Conservation (phyloP, 2,888 invertebrate genomes). For the Drosophila phalerata region DNA sequence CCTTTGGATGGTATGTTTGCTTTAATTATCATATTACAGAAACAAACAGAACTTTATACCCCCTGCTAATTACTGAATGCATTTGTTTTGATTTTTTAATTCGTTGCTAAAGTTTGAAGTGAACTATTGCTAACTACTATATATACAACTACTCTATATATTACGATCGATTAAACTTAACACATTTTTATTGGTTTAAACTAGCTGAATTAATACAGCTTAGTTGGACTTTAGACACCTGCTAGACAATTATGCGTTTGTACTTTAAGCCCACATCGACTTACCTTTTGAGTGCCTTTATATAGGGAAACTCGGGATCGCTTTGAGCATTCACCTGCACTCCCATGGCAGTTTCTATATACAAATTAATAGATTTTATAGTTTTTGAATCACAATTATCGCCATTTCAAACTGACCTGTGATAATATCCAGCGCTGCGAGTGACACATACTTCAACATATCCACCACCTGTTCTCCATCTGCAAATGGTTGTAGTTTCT, state of each 20-base stretch:
- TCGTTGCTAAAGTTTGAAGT: no score
- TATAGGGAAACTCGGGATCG: slow-evolving; percentile 89
- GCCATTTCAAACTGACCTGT: slow-evolving; percentile 47
- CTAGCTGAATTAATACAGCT: background rate
- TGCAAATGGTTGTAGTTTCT: slow-evolving; percentile 86
- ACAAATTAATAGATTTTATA: background rate
- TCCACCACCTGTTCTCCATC: slow-evolving; percentile 86
- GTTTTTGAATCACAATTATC: no score
- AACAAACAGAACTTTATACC: no score
- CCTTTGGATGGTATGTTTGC: no score
- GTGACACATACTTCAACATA: slow-evolving; percentile 87
- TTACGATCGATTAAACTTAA: no score
- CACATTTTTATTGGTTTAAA: no score
- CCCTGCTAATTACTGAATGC: no score
- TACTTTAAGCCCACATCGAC: slow-evolving; percentile 1
- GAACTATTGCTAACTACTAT: no score
- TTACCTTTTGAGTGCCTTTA: slow-evolving; percentile 89
- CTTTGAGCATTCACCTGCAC: slow-evolving; percentile 86
- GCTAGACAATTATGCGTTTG: background rate
- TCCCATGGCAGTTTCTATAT: slow-evolving; percentile 78
- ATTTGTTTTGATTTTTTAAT: no score
- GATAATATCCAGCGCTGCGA: slow-evolving; percentile 88
- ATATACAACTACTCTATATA: no score
- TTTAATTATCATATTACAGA: no score
- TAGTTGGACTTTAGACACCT: background rate